A percentile compares a stretch with the other conserved stretches of the same genome.
phyloP scores from a whole-genome alignment of 2,113 vertebrate genomes.

The Leptobrachium ailaonicum region DNA sequence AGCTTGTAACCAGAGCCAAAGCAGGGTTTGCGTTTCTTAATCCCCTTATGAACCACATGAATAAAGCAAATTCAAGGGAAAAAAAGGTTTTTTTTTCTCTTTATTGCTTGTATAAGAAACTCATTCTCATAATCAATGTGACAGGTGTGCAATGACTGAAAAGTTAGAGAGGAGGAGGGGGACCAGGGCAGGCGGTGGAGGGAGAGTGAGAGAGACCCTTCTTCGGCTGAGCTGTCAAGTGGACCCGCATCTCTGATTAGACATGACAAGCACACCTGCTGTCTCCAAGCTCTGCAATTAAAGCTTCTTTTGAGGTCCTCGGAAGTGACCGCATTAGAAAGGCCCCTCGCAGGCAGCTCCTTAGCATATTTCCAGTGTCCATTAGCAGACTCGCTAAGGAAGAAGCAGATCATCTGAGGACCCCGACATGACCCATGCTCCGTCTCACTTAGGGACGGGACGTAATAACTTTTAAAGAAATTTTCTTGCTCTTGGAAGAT shows the following conservation, averaged over 20 bases:
- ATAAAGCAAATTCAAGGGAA: slow-evolving; percentile 53
- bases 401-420: slow-evolving; percentile 59
- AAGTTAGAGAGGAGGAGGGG: slow-evolving; percentile 51
- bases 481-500: slow-evolving; percentile 50
- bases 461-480: slow-evolving; percentile 66
- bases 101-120: slow-evolving; percentile 66
- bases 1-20: slow-evolving; percentile 33
- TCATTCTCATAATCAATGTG: slow-evolving; percentile 89
- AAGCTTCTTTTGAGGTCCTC: slow-evolving; percentile 62
- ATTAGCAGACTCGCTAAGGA: slow-evolving; percentile 63
- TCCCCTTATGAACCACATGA: slow-evolving; percentile 55
- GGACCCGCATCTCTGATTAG: slow-evolving; percentile 69
- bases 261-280: slow-evolving; percentile 83
- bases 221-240: slow-evolving; percentile 52
- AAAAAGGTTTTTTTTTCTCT: slow-evolving; percentile 74
- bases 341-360: slow-evolving; percentile 59
- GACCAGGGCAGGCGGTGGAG: slow-evolving; percentile 51
- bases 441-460: slow-evolving; percentile 60
- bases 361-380: slow-evolving; percentile 67
- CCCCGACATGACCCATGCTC: slow-evolving; percentile 64
- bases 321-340: slow-evolving; percentile 60
- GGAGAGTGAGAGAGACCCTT: slow-evolving; percentile 50
- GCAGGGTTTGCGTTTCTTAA: slow-evolving; percentile 52
- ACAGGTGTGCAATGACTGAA: slow-evolving; percentile 82
- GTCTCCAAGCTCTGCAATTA: slow-evolving; percentile 69